Base-by-base conservation (phyloP, 2,797 vertebrate genomes). In the Sebastiscus tertius region DNA sequence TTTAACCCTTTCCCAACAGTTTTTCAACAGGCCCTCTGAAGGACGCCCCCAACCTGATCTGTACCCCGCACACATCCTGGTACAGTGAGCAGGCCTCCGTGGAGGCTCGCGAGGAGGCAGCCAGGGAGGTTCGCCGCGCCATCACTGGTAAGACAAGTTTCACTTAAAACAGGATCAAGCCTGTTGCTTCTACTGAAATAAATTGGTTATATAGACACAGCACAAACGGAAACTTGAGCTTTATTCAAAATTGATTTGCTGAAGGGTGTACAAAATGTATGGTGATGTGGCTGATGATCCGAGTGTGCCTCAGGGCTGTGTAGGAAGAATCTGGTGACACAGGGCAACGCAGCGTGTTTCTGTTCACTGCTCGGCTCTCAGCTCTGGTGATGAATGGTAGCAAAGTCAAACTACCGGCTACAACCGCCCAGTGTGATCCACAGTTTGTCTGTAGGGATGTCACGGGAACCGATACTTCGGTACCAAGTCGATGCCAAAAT, bases 81-180 rank as follows among this genome's bases (percentile, higher is more conserved):
- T 97, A 97, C 93, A 97, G 97, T 67, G 97, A 97, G 89, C 97
- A 97, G 91, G 97, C 97, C 63, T 97, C 97, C 20, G 96, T 97
- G 82, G 97, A 97, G 88, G 96, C 97, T 84, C 95, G 97, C 22
- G 97, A 97, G 86, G 97, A 97, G 14, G 97, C 97, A 69, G 97
- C 97, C 88, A 96, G 96, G 91, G 97, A 97, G 92, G 97, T 97
- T 63, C 96, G 97, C 68, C 95, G 97, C 56, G 97, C 97, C 85
- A 97, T 97, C 87, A 97, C 97, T 85, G 97, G 97, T 97, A 87
- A 79, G 77, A 62, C 9, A 1, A n/a, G 39, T 2, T n/a, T 55
- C 2, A 39, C 12, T 49, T 14, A 39, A 8, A 64, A 26, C 3
- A 14, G 22, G 6, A 58, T 46, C 46, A 52, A 27, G 5, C 6